Base-by-base conservation (phyloP, 2,888 invertebrate genomes). In the Eutolmus rufibarbis region DNA sequence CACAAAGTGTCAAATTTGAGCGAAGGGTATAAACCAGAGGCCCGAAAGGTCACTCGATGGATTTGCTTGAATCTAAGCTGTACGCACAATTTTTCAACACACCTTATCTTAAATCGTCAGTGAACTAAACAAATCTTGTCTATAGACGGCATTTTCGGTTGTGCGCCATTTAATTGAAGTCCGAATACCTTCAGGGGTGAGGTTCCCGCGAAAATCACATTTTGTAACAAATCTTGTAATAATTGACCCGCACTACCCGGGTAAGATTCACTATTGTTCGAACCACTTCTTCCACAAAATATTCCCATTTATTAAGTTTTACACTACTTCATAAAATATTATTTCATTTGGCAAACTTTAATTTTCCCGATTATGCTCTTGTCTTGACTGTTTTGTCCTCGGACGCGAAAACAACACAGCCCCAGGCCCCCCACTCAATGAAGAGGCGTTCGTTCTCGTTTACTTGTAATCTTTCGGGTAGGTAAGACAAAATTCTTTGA, bases 401-500 rank as follows among this genome's bases (percentile, higher is more conserved):
- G 40, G 40, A 40, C 76, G 76, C 40, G 19, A 76, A 76, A 34
- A 76, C 40, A 76, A 76, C 76, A 76, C 76, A 31, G 28, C 74
- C 28, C 74, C 74, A 19, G 9, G 66, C 66, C 28, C 66, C 43
- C 43, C 66, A 66, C 28, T 66, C 28, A 66, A 9, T 66, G 66
- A 66, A 28, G 66, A 66, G 66, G 66, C 66, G 66, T 66, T 57
- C 66, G 28, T 66, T 66, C 66, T 66, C 66, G 23, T 8, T 66
- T 19, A 12, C 14, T 28, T 34, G 19, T 76, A 37, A 40, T 28
- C 34, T 46, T 56, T 57, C 57, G 74, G 31, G 46, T 23, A 74
- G 85, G 51, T 31, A 85, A 85, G 85, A 85, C 85, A 46, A 74
- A 85, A 85, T 85, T 85, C 85, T 85, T 85, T 85, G 74, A 74